Conservation (phyloP, 2,113 vertebrate species). For the Addax nasomaculatus region DNA sequence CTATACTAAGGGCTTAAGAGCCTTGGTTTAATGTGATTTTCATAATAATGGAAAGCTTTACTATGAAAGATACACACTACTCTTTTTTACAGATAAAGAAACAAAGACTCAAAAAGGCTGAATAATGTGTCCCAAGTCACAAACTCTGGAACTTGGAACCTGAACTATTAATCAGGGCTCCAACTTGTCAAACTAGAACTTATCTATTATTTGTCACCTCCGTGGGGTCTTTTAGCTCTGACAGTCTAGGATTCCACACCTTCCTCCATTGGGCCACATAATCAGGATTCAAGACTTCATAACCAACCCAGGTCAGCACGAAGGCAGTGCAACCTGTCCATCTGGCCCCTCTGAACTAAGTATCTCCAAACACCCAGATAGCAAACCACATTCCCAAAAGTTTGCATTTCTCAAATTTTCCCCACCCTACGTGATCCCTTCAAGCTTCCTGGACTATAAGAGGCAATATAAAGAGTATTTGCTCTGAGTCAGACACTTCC, state of each 20-base stretch:
- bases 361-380: not conserved
- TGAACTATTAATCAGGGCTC: not conserved
- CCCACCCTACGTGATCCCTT: not conserved
- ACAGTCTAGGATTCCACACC: not conserved
- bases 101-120: not conserved
- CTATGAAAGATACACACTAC: not conserved
- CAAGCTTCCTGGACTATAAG: not conserved
- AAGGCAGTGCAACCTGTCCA: not conserved
- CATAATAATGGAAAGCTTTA: not conserved
- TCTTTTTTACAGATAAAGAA: not conserved
- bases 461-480: not conserved
- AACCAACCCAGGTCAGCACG: not conserved
- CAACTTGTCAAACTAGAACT: not conserved
- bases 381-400: not conserved
- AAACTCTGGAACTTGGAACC: not conserved
- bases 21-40: conserved; percentile 4
- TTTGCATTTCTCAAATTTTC: not conserved
- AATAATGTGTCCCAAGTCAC: not conserved
- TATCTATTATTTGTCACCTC: not conserved
- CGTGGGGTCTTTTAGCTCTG: not conserved
- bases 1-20: not conserved
- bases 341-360: not conserved
- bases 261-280: not conserved
- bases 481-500: not conserved
- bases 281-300: not conserved